Conservation (phyloP, 2,113 vertebrate genomes). For the Pomatorhinus ruficollis region DNA sequence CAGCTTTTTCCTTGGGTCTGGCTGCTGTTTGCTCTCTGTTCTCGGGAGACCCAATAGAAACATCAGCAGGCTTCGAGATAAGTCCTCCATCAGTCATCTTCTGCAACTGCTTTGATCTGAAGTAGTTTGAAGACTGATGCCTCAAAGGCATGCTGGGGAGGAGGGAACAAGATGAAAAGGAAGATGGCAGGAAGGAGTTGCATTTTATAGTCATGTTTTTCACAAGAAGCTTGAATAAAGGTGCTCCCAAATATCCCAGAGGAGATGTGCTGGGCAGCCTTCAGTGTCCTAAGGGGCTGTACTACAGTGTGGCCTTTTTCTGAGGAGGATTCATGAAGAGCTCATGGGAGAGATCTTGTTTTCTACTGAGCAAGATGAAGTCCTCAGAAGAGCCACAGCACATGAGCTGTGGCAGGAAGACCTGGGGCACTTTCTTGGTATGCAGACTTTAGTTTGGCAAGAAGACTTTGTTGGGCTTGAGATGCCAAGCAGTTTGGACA, state of each 20-base stretch:
- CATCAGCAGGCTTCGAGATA: background rate
- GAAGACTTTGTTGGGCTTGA: background rate
- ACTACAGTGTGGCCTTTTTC: background rate
- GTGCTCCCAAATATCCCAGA: background rate
- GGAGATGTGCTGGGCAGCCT: background rate
- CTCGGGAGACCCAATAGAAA: background rate
- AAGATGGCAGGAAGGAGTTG: background rate
- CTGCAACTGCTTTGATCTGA: background rate
- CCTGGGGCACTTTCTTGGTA: background rate
- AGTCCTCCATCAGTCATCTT: background rate
- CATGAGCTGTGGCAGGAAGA: background rate
- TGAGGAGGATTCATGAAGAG: background rate
- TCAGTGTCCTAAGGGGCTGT: background rate
- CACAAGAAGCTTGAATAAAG: background rate
- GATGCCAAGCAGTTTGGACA: background rate
- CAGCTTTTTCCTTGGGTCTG: background rate
- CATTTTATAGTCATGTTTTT: background rate
- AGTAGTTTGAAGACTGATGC: background rate
- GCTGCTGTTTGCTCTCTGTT: background rate
- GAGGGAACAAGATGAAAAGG: slow-evolving; percentile 6
- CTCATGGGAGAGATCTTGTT: background rate
- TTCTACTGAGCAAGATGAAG: background rate
- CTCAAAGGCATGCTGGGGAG: background rate
- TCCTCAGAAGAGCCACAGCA: background rate
- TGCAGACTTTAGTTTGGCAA: slow-evolving; percentile 32